Evolutionary conservation across 2,113 vertebrate genomes (phyloP).

Genomic region (Eulemur rufifrons): DNA sequence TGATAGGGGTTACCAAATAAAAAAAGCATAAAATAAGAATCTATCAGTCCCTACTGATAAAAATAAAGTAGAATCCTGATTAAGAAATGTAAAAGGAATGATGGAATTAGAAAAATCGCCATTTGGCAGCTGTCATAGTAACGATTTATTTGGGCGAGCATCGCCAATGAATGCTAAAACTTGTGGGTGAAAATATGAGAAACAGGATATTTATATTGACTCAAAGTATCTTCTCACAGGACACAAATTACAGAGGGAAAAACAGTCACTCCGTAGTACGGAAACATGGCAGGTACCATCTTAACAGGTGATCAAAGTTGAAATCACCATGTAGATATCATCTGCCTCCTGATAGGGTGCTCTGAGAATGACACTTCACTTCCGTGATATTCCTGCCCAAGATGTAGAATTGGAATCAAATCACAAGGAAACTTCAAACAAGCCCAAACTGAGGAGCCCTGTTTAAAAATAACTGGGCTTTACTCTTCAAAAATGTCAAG

Average conservation of each 20-base stretch:
- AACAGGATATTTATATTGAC: neutral
- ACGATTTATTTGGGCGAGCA: slow-evolving; percentile 9
- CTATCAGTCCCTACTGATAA: neutral
- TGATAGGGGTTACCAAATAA: neutral
- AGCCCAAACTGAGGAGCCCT: neutral
- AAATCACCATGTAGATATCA: neutral
- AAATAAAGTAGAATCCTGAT: neutral
- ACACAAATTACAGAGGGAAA: neutral
- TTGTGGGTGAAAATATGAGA: neutral
- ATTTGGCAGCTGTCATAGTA: slow-evolving; percentile 15
- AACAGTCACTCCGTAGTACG: neutral
- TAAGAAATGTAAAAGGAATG: neutral
- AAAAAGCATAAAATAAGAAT: neutral
- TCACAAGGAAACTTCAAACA: neutral
- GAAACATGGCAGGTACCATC: neutral
- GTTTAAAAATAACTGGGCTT: neutral
- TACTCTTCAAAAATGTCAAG: neutral
- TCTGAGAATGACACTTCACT: neutral
- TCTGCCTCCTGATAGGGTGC: neutral
- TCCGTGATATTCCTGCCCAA: neutral
- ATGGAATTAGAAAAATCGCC: slow-evolving; percentile 22
- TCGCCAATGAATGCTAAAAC: neutral
- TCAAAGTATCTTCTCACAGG: neutral
- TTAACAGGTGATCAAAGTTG: neutral
- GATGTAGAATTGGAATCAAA: neutral